Percentiles rank a stretch among this genome's conserved stretches.
These are phyloP conservation scores for Mustela nigripes DNA, from an alignment of 2,113 vertebrate species.

Conservation along the genomic window DNA sequence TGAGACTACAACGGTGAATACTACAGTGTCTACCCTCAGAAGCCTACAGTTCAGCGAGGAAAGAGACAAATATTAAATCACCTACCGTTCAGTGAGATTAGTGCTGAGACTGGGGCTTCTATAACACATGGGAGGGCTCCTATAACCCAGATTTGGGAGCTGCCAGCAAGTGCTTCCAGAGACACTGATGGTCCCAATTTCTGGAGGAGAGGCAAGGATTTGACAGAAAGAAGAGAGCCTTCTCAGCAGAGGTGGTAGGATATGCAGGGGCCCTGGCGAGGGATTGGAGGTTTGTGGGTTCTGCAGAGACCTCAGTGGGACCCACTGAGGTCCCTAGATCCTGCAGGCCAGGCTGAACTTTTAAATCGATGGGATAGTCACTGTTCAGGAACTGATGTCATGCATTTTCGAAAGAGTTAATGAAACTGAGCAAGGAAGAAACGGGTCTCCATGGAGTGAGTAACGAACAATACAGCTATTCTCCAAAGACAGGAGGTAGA, in stretches of 20 bases:
- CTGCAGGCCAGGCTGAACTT: background rate
- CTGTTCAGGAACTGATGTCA: background rate
- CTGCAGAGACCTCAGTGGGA: background rate
- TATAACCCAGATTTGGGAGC: background rate
- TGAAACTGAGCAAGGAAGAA: background rate
- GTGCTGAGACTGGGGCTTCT: background rate
- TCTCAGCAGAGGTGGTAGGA: background rate
- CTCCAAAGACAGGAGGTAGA: too few relatives aligned
- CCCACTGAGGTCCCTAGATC: background rate
- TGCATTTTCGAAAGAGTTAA: background rate
- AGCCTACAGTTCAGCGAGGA: background rate
- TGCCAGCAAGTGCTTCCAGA: background rate
- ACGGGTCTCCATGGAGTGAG: background rate
- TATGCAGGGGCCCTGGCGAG: fast-evolving
- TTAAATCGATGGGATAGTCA: fast-evolving
- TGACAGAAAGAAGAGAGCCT: background rate
- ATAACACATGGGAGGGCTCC: too few relatives aligned
- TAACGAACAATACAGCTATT: fast-evolving
- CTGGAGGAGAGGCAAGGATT: background rate
- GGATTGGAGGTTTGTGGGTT: fast-evolving
- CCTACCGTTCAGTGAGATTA: fast-evolving
- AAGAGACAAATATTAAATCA: background rate
- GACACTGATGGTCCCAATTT: background rate
- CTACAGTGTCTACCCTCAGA: background rate
- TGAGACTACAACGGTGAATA: background rate